Evolutionary conservation across 2,113 vertebrate species (phyloP), one percentile per base, ranked within the genome.

Genomic region (Pseudopodoces humilis): DNA sequence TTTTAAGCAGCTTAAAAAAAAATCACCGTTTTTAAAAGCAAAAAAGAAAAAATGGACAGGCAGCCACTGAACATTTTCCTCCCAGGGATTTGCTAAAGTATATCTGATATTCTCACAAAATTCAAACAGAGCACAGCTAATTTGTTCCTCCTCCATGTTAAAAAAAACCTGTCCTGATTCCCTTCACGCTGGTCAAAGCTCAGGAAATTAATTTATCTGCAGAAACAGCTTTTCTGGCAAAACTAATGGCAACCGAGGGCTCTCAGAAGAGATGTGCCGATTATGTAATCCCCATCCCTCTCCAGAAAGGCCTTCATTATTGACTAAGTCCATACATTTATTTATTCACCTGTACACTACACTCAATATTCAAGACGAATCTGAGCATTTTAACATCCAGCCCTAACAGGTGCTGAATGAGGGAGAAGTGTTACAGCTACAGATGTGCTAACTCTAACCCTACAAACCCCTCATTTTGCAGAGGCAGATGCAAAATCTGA

Each of bases 141-240:
- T 86, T 81, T 88, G 60, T 55, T 84, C 80, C 39, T 75, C 31
- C 31, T 25, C 19, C 27, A 3, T 21, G 24, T 30, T 59, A 86
- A 75, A 60, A 60, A 39, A 72, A 63, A 23, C 24, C 31, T 53
- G 33, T n/a, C n/a, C 72, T 4, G 9, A 74, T 64, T 86, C 10
- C 35, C 75, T 68, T 83, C 30, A 37, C 0, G 3, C 70, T 21
- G 52, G 88, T 65, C 71, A 88, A 70, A 92, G 72, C 76, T 86
- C 84, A 63, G 23, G 23, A 91, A 91, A 88, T 58, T 58, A 64
- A 92, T 94, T 87, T 86, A 81, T 49, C 75, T 65, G 59, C 90
- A 92, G 55, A 65, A 87, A 88, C 63, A 83, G 93, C 55, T 33
- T 15, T 58, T 86, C 88, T 59, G 76, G 59, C 76, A 92, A 88